A percentile compares a stretch with the other conserved stretches of the same genome.
Conservation (phyloP, 1,140 invertebrate species). For the Tribolium castaneum region DNA sequence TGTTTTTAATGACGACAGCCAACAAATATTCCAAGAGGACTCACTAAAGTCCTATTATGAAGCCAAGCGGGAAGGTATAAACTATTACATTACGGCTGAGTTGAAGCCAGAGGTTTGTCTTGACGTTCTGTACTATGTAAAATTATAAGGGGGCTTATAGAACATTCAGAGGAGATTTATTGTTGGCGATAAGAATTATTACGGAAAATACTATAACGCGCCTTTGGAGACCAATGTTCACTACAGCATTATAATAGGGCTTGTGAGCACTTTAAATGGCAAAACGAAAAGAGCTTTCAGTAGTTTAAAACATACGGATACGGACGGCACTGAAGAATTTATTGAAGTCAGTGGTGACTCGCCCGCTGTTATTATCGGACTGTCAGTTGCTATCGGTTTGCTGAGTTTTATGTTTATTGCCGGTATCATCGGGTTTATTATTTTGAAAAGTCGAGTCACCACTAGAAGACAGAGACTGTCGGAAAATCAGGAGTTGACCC, state of each 20-base stretch:
- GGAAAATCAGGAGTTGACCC: constrained; percentile 75
- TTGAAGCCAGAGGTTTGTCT: constrained; percentile 68
- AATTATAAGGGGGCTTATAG: no score
- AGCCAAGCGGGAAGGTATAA: constrained; percentile 70
- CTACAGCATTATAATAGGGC: constrained; percentile 78
- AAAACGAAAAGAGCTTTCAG: constrained; percentile 69
- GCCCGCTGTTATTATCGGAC: constrained; percentile 63
- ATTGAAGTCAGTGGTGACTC: constrained; percentile 50
- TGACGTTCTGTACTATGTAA: constrained; percentile 3
- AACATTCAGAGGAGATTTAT: constrained; percentile 74
- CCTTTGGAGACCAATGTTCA: constrained; percentile 74
- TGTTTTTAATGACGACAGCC: constrained; percentile 74
- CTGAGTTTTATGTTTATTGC: constrained; percentile 69
- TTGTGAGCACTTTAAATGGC: constrained; percentile 75
- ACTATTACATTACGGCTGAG: constrained; percentile 86
- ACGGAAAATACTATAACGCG: constrained; percentile 83
- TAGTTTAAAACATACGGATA: not conserved
- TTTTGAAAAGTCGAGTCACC: constrained; percentile 68
- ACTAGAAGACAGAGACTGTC: constrained; percentile 66
- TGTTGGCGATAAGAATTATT: constrained; percentile 80
- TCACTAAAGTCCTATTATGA: constrained; percentile 70
- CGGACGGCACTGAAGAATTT: not conserved
- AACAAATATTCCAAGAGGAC: constrained; percentile 70
- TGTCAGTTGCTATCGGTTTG: constrained; percentile 73
- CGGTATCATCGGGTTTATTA: constrained; percentile 71